Evolutionary conservation across 2,113 vertebrate genomes (phyloP).

Genomic region (Hippocampus zosterae): DNA sequence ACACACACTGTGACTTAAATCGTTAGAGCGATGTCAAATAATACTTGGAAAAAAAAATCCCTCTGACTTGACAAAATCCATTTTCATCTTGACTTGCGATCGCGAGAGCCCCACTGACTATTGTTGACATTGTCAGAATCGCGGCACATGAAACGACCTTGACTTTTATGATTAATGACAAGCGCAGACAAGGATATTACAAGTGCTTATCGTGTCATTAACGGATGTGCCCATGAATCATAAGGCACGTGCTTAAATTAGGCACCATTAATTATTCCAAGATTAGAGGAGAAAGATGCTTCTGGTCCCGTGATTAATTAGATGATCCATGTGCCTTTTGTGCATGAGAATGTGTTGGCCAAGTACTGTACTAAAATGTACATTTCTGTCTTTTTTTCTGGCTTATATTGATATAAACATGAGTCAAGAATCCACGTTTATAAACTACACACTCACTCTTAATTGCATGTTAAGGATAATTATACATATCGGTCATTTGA

Average conservation of each 20-base stretch:
- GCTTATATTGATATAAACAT: background rate
- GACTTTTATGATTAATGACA: conserved; percentile 58
- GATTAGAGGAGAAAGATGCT: conserved; percentile 44
- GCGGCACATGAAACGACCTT: conserved; percentile 45
- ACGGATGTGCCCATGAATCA: conserved; percentile 60
- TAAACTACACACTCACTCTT: conserved; percentile 20
- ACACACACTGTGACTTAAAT: too few species aligned
- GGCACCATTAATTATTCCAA: conserved; percentile 59
- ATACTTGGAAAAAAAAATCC: too few species aligned
- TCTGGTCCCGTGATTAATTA: conserved; percentile 26
- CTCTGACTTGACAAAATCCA: background rate
- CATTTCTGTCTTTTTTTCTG: background rate
- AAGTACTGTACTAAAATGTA: conserved; percentile 10
- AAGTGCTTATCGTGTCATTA: conserved; percentile 58
- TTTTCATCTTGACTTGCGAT: background rate
- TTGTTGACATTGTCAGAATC: conserved; percentile 23
- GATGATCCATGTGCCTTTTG: conserved; percentile 22
- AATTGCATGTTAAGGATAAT: conserved; percentile 42
- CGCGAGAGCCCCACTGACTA: background rate
- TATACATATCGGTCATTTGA: conserved; percentile 47
- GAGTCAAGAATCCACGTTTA: conserved; percentile 26
- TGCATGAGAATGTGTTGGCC: background rate
- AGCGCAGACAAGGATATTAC: conserved; percentile 31
- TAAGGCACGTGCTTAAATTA: conserved; percentile 44
- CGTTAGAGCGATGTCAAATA: too few species aligned